Base-by-base conservation (phyloP, 53 echinoderm and acorn worm genomes). In the Temnopleurus reevesii region DNA sequence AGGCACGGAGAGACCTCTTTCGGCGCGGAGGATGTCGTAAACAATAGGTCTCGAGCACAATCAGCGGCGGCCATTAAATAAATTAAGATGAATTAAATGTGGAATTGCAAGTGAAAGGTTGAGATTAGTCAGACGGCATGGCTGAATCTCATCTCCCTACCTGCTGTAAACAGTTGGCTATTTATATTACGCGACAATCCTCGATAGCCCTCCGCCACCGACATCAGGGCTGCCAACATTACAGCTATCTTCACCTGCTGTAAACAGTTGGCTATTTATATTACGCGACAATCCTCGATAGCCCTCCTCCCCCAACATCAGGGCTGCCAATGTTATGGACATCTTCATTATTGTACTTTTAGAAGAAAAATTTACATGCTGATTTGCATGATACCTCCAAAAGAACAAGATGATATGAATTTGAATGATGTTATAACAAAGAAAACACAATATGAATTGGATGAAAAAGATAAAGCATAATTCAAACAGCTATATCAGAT, bases 61-160 rank as follows among this genome's bases (percentile, higher is more conserved):
- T 85, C 85, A 85, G 85, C 38, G 7, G 45, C 59, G 85, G 46
- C 85, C 85, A 85, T 85, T 85, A 85, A 85, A 85, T 85, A 85
- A 60, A 85, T 85, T 85, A 85, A 85, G 85, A 85, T 85, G 85
- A 85, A 85, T 85, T 85, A 85, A 85, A 49, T 60, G 41, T 38
- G 60, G 85, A 85, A 85, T 85, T 60, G 49, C 59, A 61, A 85
- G 85, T 85, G 85, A 85, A 23, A 45, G 59, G 85, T 61, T 10
- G 59, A 60, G 85, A 83, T 83, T 83, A 83, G 83, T 83, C 18
- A 1, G 56, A 35, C 55, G 23, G 56, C 33, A n/a, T 56, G 12
- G 26, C 12, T 79, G 79, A 46, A 79, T 47, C 46, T 79, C 79
- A 47, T 49, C 47, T 46, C 77, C 45, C 2, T 46, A 77, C 77